Base-by-base conservation (phyloP, 2,888 invertebrate species). In the Rugalucina vietnamica region DNA sequence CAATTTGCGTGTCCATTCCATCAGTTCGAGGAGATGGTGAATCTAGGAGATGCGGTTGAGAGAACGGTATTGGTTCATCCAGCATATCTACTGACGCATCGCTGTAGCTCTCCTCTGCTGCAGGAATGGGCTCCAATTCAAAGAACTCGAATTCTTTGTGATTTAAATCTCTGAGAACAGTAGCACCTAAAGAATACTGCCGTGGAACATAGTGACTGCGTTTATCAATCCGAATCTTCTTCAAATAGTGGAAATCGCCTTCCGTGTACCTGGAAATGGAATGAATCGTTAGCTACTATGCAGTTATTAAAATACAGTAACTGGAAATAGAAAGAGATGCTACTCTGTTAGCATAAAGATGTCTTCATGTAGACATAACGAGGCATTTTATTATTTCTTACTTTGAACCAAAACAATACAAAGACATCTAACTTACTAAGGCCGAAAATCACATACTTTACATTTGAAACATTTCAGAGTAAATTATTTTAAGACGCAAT, bases 221-320 rank as follows among this genome's bases (percentile, higher is more conserved):
- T 69, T 88, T 89, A 24, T 86, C 87, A 24, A 93, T 91, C 29
- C 91, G 88, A 24, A 91, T 86, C 70, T 88, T 88, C 83, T 93
- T 93, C 73, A 94, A 81, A 76, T 93, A 91, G 76, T 94, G 93
- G 81, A 91, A 94, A 79, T 94, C 94, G 0, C 94, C 93, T 27
- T 93, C 93, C 21, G 93, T 93, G 80, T 93, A 93, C 82, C 94
- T 93, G 57, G 32, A 34, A 1, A 60, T 1, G 24, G 39, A 27
- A 71, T 12, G 12, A 27, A n/a, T 34, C n/a, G n/a, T 27, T n/a
- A 39, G n/a, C n/a, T 34, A 1, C 1, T 39, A 70, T 70, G 32
- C 32, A 14, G 27, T 24, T 60, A 5, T 32, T 8, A 69, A 32
- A 70, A 70, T 24, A 34, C n/a, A 5, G 1, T 34, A 34, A 32